phyloP scores from a whole-genome alignment of 2,797 vertebrate genomes.

The Tokudaia tokunoshimensis region DNA sequence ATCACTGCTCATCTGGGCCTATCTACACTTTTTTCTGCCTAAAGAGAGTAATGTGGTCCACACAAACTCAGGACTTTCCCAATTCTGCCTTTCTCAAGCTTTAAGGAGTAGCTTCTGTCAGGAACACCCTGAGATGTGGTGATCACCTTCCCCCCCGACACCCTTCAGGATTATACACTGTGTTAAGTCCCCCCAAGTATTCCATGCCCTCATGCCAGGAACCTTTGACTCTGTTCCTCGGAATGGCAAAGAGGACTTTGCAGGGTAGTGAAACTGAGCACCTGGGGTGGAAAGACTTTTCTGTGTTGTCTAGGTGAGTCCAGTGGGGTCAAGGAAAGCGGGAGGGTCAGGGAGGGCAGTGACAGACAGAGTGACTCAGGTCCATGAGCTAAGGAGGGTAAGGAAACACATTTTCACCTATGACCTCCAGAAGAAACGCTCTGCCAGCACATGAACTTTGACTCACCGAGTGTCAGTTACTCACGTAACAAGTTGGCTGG shows the following conservation, averaged over 20 bases:
- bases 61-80: neutral
- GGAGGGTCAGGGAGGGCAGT: neutral
- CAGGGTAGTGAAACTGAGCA: neutral
- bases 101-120: neutral
- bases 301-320: neutral
- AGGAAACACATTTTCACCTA: neutral
- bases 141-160: neutral
- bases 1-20: neutral
- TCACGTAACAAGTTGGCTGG: neutral
- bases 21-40: neutral
- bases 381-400: neutral
- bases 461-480: neutral
- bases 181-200: neutral
- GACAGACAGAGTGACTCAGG: neutral
- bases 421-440: neutral
- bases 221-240: neutral
- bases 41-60: neutral
- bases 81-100: neutral
- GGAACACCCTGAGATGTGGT: neutral
- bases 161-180: neutral
- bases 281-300: neutral
- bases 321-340: neutral
- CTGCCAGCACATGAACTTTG: neutral
- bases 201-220: neutral
- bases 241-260: conserved; percentile 24